phyloP scores from a whole-genome alignment of 2,888 invertebrate species.

The Coenonympha arcania region DNA sequence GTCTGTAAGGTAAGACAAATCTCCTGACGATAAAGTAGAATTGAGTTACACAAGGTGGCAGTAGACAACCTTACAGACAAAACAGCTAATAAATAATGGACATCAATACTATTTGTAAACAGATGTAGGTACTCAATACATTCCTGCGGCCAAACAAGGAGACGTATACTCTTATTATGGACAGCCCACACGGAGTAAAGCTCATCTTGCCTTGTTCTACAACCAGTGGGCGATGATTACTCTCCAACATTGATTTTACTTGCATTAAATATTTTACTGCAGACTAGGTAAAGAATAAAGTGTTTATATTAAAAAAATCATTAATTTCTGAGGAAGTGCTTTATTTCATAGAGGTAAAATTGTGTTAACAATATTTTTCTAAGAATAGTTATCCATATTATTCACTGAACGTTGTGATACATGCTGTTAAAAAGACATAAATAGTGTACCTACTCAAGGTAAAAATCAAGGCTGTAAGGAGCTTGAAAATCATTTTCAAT shows the following conservation, averaged over 20 bases:
- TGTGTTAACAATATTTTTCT: too few relatives aligned
- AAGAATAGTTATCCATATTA: too few relatives aligned
- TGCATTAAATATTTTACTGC: not conserved
- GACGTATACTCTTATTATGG: constrained; percentile 21
- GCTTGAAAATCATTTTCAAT: too few relatives aligned
- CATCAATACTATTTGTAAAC: constrained; percentile 18
- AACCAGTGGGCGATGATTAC: constrained; percentile 14
- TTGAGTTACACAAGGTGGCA: not conserved
- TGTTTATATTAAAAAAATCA: too few relatives aligned
- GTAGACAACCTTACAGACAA: not conserved
- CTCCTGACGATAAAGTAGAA: not conserved
- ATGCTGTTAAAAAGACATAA: too few relatives aligned
- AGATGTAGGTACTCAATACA: constrained; percentile 19
- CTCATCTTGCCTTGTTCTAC: constrained; percentile 12
- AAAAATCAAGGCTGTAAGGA: too few relatives aligned
- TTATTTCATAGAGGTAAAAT: too few relatives aligned
- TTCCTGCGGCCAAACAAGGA: constrained; percentile 21
- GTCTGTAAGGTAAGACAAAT: too few relatives aligned
- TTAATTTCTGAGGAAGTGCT: too few relatives aligned
- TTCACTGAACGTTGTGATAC: too few relatives aligned
- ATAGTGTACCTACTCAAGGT: too few relatives aligned
- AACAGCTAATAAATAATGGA: not conserved
- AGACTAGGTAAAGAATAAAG: too few relatives aligned
- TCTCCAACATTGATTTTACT: constrained; percentile 1
- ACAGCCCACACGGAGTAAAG: constrained; percentile 13